Percentiles rank a stretch among this genome's conserved stretches.
phyloP scores from a whole-genome alignment of 2,888 invertebrate genomes.

The Lymantria monacha region DNA sequence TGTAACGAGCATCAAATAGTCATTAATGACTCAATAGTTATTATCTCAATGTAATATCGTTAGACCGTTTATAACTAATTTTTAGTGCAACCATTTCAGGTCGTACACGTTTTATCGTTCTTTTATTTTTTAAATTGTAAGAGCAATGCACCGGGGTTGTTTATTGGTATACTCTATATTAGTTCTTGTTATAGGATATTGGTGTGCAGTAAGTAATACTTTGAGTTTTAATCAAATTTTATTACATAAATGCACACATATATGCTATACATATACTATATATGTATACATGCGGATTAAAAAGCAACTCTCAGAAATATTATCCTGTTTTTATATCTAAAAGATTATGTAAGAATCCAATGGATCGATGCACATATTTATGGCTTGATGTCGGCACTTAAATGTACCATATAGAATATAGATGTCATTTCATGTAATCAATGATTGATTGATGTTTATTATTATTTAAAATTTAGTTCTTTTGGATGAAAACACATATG shows the following conservation, averaged over 20 bases:
- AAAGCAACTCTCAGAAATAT: no score
- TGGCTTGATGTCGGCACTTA: no score
- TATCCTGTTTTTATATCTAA: no score
- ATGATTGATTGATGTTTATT: no score
- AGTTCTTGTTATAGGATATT: slow-evolving; percentile 18
- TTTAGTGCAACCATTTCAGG: neutral
- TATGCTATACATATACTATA: no score
- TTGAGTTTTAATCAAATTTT: neutral
- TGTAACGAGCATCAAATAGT: slow-evolving; percentile 13
- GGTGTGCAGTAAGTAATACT: slow-evolving; percentile 27
- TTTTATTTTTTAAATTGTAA: neutral
- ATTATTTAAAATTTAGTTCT: no score
- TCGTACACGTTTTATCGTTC: neutral
- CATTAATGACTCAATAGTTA: neutral
- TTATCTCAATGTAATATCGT: neutral
- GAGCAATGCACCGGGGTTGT: slow-evolving; percentile 21
- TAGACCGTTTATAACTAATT: neutral
- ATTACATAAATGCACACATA: neutral
- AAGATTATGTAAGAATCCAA: no score
- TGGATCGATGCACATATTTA: no score
- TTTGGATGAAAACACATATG: no score
- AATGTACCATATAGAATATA: no score
- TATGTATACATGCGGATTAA: no score
- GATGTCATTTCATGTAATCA: no score
- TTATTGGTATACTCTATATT: slow-evolving; percentile 14